These are phyloP conservation scores for Alfaro cultratus DNA, from an alignment of 2,797 vertebrate species.

Conservation along the genomic window DNA sequence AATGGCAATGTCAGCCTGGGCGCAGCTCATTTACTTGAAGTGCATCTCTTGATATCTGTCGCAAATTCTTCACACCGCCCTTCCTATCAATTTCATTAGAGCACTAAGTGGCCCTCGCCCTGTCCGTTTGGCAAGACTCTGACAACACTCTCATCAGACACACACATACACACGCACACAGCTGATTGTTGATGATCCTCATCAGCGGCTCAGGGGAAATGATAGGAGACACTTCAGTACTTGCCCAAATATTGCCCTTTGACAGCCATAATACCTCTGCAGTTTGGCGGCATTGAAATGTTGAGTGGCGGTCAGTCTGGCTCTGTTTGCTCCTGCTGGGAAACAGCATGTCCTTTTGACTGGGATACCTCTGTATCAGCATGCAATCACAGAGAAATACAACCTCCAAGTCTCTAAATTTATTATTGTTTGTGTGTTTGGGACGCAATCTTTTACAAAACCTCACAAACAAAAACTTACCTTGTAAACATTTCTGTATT, in stretches of 20 bases:
- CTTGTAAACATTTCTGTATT: background rate
- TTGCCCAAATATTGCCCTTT: conserved; percentile 56
- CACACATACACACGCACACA: conserved; percentile 10
- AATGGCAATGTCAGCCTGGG: conserved; percentile 54
- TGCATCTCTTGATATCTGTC: conserved; percentile 59
- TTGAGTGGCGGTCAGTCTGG: conserved; percentile 44
- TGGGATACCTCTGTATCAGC: conserved; percentile 51
- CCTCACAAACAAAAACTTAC: background rate
- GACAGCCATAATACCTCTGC: conserved; percentile 47
- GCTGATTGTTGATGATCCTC: conserved; percentile 56
- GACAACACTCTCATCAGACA: conserved; percentile 33
- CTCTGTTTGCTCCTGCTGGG: conserved; percentile 44
- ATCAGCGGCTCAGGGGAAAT: conserved; percentile 59
- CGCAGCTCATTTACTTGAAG: conserved; percentile 70
- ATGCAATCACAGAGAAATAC: conserved; percentile 18
- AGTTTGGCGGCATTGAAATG: conserved; percentile 51
- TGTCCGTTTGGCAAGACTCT: conserved; percentile 32
- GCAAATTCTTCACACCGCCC: conserved; percentile 48
- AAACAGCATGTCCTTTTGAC: conserved; percentile 49
- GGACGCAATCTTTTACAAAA: background rate
- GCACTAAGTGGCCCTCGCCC: conserved; percentile 43
- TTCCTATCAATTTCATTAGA: conserved; percentile 48
- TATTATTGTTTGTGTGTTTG: conserved; percentile 11
- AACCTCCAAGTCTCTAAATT: conserved; percentile 17
- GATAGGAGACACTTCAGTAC: conserved; percentile 47